A percentile compares a stretch with the other conserved stretches of the same genome.
These are phyloP conservation scores for Acrossocheilus wenchowensis DNA, from an alignment of 2,797 vertebrate species.

Conservation along the genomic window DNA sequence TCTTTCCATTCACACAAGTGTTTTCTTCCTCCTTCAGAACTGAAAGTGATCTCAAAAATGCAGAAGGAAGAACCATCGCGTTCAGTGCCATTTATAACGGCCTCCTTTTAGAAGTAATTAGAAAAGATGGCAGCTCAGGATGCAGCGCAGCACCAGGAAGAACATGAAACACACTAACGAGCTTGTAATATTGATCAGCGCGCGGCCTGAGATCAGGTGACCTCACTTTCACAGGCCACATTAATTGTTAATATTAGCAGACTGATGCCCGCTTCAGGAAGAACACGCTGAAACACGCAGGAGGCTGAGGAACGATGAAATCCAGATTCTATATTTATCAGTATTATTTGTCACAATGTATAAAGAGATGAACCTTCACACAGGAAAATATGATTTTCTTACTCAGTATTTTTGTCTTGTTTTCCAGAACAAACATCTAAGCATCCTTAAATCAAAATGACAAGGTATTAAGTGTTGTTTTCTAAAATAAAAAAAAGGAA, in stretches of 20 bases:
- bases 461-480: background rate
- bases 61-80: slow-evolving; percentile 28
- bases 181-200: slow-evolving; percentile 75
- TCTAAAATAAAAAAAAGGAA: background rate
- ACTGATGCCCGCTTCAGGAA: background rate
- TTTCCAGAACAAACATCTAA: background rate
- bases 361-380: too few relatives aligned
- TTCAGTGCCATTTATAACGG: background rate
- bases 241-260: slow-evolving; percentile 63
- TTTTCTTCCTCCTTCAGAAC: slow-evolving; percentile 40
- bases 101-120: slow-evolving; percentile 57
- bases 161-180: slow-evolving; percentile 75
- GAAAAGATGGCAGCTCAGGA: slow-evolving; percentile 38
- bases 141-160: slow-evolving; percentile 52
- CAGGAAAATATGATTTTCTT: background rate
- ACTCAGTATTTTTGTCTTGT: background rate
- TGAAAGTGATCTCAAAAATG: slow-evolving; percentile 56
- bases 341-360: too few relatives aligned
- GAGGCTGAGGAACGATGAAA: background rate
- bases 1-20: slow-evolving; percentile 34
- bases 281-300: background rate
- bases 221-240: slow-evolving; percentile 54
- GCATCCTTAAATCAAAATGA: background rate
- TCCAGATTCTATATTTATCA: background rate
- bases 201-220: slow-evolving; percentile 51